These are phyloP conservation scores for Epizoanthus stellaris DNA, from an alignment of 92 coral and sea anemone species.

Conservation along the genomic window DNA sequence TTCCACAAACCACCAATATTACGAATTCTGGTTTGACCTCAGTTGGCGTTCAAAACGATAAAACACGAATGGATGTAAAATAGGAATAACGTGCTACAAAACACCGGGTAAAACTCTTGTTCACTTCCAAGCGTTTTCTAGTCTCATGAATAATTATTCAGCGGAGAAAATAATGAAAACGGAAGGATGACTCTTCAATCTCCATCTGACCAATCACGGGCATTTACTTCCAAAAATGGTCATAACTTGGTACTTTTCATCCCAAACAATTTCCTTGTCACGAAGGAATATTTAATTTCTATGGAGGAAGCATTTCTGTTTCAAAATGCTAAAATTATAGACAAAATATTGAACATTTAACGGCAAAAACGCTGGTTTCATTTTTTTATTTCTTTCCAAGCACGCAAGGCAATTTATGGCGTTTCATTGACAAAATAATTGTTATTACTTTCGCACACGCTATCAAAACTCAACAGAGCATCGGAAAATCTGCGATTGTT, in stretches of 20 bases:
- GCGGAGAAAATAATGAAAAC: slow-evolving; percentile 14
- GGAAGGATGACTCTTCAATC: not conserved
- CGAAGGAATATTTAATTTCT: slow-evolving; percentile 12
- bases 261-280: slow-evolving; percentile 5
- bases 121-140: not conserved
- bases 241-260: slow-evolving; percentile 4
- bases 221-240: slow-evolving; percentile 44
- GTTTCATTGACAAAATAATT: too few species aligned
- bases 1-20: too few species aligned
- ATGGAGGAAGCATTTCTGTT: not conserved
- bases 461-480: too few species aligned
- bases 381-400: not conserved
- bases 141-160: not conserved
- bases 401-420: too few species aligned
- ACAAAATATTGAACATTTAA: not conserved
- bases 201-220: slow-evolving; percentile 35
- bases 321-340: not conserved
- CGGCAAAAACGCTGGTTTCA: not conserved
- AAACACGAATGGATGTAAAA: too few species aligned
- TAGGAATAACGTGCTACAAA: not conserved
- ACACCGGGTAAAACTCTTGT: not conserved
- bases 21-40: too few species aligned
- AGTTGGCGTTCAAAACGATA: too few species aligned
- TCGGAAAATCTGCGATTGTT: too few species aligned
- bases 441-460: too few species aligned